phyloP scores from a whole-genome alignment of 2,113 vertebrate species.

The Lathamus discolor region DNA sequence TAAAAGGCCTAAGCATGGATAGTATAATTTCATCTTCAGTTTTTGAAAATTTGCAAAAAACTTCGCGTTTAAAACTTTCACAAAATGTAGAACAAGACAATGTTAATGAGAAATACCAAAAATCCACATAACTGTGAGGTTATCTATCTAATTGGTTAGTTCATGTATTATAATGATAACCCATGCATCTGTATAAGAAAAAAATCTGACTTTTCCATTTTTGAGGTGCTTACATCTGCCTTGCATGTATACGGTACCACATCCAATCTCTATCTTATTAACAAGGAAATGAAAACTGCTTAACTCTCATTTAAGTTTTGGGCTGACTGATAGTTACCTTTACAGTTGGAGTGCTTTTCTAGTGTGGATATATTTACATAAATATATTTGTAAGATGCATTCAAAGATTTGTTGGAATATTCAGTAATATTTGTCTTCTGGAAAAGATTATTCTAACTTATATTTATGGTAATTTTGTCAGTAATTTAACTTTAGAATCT shows the following conservation, averaged over 20 bases:
- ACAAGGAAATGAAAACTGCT: slow-evolving; percentile 1
- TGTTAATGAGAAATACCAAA: background rate
- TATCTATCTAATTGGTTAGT: background rate
- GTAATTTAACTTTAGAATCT: slow-evolving; percentile 26
- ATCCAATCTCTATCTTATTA: background rate
- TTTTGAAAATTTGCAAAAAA: background rate
- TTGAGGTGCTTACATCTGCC: background rate
- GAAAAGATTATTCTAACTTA: slow-evolving; percentile 37
- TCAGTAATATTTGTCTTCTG: slow-evolving; percentile 42
- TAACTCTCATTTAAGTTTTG: background rate
- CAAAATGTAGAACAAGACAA: background rate
- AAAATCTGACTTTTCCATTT: background rate
- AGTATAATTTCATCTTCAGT: background rate
- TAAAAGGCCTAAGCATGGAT: background rate
- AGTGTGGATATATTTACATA: slow-evolving; percentile 29
- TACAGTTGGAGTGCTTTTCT: background rate
- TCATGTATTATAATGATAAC: background rate
- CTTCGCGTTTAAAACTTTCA: background rate
- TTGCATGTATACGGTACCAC: background rate
- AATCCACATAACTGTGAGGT: background rate
- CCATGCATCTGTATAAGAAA: background rate
- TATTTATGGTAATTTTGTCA: slow-evolving; percentile 50
- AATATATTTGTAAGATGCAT: slow-evolving; percentile 18
- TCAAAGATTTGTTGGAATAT: slow-evolving; percentile 33
- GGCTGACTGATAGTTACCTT: slow-evolving; percentile 36